Base-by-base conservation (phyloP, 2,888 invertebrate species). In the Arrhopalites spinosus region DNA sequence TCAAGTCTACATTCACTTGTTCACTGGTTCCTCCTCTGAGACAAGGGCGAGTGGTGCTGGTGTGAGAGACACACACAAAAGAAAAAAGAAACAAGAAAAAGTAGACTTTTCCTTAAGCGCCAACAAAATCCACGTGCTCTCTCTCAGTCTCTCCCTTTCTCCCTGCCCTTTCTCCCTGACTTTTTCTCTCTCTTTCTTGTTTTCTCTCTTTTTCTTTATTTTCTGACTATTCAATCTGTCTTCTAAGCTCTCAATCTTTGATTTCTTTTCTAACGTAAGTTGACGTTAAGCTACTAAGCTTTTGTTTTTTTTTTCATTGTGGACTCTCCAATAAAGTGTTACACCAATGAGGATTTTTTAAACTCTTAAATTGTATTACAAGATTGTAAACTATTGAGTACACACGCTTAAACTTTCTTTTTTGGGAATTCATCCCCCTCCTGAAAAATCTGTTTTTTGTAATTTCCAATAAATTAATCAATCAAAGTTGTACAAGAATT, bases 1-100 rank as follows among this genome's bases (percentile, higher is more conserved):
- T 72, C 71, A 72, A 63, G 45, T 45, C 20, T 72, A 17, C 61
- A 45, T 25, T 72, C 61, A 23, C 27, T 72, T 23, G 61, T 30
- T 56, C 27, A 30, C 43, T 59, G 29, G 27, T 63, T 64, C 23
- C 15, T 7, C 61, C 15, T 61, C 61, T 29, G 5, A 36, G 11
- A 36, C 36, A 36, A 36, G 36, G 36, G 36, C 11, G 36, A 36
- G 36, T 36, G 3, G 36, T 36, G 36, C 5, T 36, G 3, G 36
- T n/a, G n/a, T n/a, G n/a, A n/a, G n/a, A n/a, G n/a, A n/a, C n/a
- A n/a, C n/a, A n/a, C n/a, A n/a, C n/a, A n/a, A 5, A 53, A 53
- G 53, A 53, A 20, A 20, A n/a, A n/a, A n/a, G n/a, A n/a, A n/a
- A n/a, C n/a, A n/a, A n/a, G n/a, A n/a, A n/a, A n/a, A n/a, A n/a